Percentiles rank a stretch among this genome's conserved stretches.
phyloP scores from a whole-genome alignment of 2,888 invertebrate genomes.

The Leptinotarsa haldemani region DNA sequence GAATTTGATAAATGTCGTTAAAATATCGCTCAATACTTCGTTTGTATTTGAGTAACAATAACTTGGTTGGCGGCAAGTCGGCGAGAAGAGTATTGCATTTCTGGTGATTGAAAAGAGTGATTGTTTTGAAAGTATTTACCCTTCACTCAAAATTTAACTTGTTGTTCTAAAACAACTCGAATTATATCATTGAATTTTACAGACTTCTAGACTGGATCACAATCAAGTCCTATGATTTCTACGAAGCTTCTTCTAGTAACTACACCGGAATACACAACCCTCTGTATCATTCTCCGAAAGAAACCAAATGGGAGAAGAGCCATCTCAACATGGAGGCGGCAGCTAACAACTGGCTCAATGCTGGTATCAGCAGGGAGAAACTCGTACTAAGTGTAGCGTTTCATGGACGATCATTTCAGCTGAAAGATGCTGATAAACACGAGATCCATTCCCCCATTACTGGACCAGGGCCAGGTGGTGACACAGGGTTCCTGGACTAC shows the following conservation, averaged over 20 bases:
- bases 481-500: slow-evolving; percentile 37
- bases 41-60: no score
- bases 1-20: no score
- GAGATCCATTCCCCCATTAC: slow-evolving; percentile 41
- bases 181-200: slow-evolving; percentile 31
- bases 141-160: no score
- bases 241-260: slow-evolving; percentile 73
- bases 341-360: slow-evolving; percentile 64
- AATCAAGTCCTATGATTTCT: slow-evolving; percentile 80
- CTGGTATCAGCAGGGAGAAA: slow-evolving; percentile 72
- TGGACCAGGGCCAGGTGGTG: slow-evolving; percentile 66
- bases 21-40: no score
- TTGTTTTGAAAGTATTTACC: no score
- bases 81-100: no score
- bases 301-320: slow-evolving; percentile 44
- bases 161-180: no score
- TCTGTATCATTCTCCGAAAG: slow-evolving; percentile 67
- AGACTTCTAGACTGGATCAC: slow-evolving; percentile 75
- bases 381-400: slow-evolving; percentile 76
- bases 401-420: slow-evolving; percentile 76
- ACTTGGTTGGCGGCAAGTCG: no score
- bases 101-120: no score
- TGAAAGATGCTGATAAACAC: slow-evolving; percentile 62
- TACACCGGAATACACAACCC: slow-evolving; percentile 76
- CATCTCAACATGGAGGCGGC: slow-evolving; percentile 45